phyloP scores from a whole-genome alignment of 2,888 invertebrate genomes.

The Yponomeuta cagnagella region DNA sequence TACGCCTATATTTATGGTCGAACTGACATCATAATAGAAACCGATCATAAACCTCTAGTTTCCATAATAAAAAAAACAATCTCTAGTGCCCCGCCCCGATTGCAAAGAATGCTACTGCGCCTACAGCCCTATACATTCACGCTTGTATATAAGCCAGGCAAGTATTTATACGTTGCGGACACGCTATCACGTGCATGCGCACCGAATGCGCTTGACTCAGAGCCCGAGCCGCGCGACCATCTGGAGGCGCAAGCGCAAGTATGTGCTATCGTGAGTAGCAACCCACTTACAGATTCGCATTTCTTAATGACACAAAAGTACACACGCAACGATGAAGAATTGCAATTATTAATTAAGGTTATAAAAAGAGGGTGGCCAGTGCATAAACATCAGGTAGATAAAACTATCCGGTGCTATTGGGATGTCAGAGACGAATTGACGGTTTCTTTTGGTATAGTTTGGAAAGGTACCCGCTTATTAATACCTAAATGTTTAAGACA shows the following conservation, averaged over 20 bases:
- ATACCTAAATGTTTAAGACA: conserved; percentile 19
- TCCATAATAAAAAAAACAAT: conserved; percentile 21
- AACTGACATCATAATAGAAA: conserved; percentile 17
- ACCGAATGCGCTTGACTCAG: neutral
- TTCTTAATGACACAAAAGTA: conserved; percentile 12
- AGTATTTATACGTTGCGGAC: neutral
- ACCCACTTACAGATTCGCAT: conserved; percentile 15
- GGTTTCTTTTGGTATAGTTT: conserved; percentile 15
- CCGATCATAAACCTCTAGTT: conserved; percentile 16
- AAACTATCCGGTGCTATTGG: conserved; percentile 7
- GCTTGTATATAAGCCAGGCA: conserved; percentile 1
- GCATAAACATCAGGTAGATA: conserved; percentile 3
- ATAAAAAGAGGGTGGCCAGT: conserved; percentile 16
- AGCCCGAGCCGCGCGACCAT: neutral
- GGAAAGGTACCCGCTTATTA: conserved; percentile 13
- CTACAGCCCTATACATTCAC: conserved; percentile 20
- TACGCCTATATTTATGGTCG: conserved; percentile 18
- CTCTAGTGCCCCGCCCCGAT: conserved; percentile 19
- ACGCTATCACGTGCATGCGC: neutral
- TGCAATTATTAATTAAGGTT: conserved; percentile 11
- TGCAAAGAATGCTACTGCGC: conserved; percentile 22
- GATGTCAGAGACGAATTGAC: conserved; percentile 2
- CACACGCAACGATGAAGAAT: conserved; percentile 12
- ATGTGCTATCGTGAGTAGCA: conserved; percentile 13
- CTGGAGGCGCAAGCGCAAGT: conserved; percentile 16